Evolutionary conservation across 2,888 invertebrate genomes (phyloP), one percentile per base, ranked within the genome.

Genomic region (Eupithecia centaureata): DNA sequence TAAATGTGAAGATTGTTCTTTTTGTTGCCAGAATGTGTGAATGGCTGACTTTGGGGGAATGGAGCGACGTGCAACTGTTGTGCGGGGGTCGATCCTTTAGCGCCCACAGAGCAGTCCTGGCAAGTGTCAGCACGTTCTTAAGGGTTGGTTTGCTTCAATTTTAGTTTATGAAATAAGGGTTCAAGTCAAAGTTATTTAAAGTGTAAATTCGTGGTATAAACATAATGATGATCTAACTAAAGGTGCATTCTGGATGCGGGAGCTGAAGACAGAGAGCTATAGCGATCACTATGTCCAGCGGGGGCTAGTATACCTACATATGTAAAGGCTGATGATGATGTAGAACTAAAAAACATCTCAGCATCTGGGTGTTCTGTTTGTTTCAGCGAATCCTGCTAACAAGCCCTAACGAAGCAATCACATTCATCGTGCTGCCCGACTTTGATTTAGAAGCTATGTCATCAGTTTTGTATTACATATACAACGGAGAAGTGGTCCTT

Each of bases 41-140:
- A 77, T 91, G 91, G 90, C 80, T 91, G 64, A 84, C 86, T 30
- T 77, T 80, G 61, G 81, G 82, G 35, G 88, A 88, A 72, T 95
- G 91, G 94, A 94, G 84, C 92, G 96, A 96, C 80, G 96, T 96
- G 64, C 94, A 94, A 63, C 87, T 96, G 47, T 92, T 95, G 81
- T 96, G 96, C 79, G 92, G 94, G 52, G 95, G 95, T 22, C 94
- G 94, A 42, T 91, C 93, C 66, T 94, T 96, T 78, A 93, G 93
- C 79, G 96, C 96, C 0, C 96, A 96, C 82, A 94, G 95, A 59
- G 90, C 95, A 3, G 95, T 96, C 13, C 90, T 96, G 10, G 95
- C 96, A 0, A 95, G 95, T 71, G 96, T 95, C 76, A 96, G 96
- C 89, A 93, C 94, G 65, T 95, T 95, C 79, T 90, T 96, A 22